Base-by-base conservation (phyloP, 2,113 vertebrate species). In the Oryzias melastigma region DNA sequence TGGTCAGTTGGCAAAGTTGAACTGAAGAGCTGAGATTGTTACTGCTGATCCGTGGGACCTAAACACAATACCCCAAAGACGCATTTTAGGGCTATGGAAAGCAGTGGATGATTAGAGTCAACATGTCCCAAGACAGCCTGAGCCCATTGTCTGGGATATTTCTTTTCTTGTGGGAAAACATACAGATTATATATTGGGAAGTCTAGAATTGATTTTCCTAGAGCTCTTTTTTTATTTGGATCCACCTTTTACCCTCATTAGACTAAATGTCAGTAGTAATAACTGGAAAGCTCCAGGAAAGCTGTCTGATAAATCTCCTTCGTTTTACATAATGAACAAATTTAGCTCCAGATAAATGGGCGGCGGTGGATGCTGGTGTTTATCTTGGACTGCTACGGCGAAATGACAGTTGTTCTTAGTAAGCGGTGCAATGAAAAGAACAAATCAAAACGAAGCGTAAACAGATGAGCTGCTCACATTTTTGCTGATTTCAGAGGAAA, bases 281-380 rank as follows among this genome's bases (percentile, higher is more conserved):
- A 24, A 20, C 44, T 57, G 80, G 62, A 73, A 49, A 56, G 53
- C 59, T 75, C 68, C 18, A 15, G 72, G 80, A 70, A 74, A 73
- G 24, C 43, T 52, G 64, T 79, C 57, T 35, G 67, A 72, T 60
- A 78, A 77, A 79, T 82, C 77, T 77, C 64, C 52, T 67, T 62
- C 66, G 69, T 61, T 71, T 89, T 83, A 82, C 62, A 73, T 83
- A 88, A 90, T 80, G 65, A 73, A 77, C 77, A 62, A 86, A 84
- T 87, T 80, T 67, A 80, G 69, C 67, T 62, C 48, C 47, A 75
- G 78, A 85, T 81, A 73, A 35, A 73, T 62, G 68, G 76, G 79
- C 56, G 73, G 76, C 24, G 45, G 73, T 74, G 80, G 77, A 86
- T 65, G 42, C 45, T 64, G 51, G 62, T 89, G 85, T 89, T 91